A percentile compares a stretch with the other conserved stretches of the same genome.
phyloP scores from a whole-genome alignment of 1,140 invertebrate genomes.

The Caerostris extrusa region DNA sequence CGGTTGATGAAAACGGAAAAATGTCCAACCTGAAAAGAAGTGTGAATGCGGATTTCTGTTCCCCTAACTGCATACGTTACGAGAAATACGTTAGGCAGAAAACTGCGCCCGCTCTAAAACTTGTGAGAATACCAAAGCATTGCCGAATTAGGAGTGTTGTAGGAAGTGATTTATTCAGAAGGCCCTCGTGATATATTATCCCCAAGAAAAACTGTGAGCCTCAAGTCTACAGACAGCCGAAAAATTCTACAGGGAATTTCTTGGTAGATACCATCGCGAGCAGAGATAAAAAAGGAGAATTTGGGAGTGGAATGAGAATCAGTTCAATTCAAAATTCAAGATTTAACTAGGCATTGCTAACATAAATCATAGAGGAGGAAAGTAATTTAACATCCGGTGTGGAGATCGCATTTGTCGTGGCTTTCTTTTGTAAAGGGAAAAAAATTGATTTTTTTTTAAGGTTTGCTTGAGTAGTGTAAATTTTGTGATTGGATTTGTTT shows the following conservation, averaged over 20 bases:
- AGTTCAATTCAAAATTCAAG: constrained; percentile 6
- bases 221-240: background rate
- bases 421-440: background rate
- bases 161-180: constrained; percentile 49
- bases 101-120: constrained; percentile 11
- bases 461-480: background rate
- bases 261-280: background rate
- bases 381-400: constrained; percentile 8
- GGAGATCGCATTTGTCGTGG: background rate
- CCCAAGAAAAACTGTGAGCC: background rate
- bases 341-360: constrained; percentile 47
- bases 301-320: background rate
- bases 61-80: background rate
- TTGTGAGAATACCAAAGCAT: constrained; percentile 50
- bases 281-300: background rate
- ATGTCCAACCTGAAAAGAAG: background rate
- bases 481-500: background rate
- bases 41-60: background rate
- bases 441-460: background rate
- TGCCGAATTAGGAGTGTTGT: constrained; percentile 11
- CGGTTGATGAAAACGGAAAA: background rate
- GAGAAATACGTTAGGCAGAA: background rate
- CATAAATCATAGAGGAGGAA: constrained; percentile 41
- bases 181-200: constrained; percentile 49
- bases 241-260: background rate